Conservation (phyloP, 23 tunicate species). For the Trididemnum clinides region DNA sequence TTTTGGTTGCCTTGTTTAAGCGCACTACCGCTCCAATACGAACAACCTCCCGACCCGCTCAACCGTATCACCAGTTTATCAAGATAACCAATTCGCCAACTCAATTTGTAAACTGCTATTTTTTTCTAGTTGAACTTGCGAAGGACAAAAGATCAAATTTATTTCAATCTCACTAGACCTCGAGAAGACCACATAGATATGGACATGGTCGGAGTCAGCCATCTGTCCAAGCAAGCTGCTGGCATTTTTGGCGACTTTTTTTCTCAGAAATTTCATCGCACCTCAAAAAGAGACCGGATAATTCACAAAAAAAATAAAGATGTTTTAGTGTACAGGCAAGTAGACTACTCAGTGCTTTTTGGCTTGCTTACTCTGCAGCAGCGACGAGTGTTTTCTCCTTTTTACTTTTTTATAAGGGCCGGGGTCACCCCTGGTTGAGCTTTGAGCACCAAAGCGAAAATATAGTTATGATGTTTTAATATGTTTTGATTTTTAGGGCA, state of each 20-base stretch:
- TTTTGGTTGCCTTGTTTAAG: too few relatives aligned
- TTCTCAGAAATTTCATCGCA: neutral
- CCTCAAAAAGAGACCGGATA: neutral
- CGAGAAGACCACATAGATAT: conserved; percentile 48
- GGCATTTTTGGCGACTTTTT: conserved; percentile 46
- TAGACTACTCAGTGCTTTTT: too few relatives aligned
- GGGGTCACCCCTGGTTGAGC: too few relatives aligned
- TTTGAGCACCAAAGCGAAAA: too few relatives aligned
- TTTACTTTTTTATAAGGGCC: too few relatives aligned
- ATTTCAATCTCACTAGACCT: neutral
- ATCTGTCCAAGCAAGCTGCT: neutral
- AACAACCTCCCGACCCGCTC: too few relatives aligned
- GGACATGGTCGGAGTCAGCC: conserved; percentile 16
- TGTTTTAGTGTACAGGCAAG: conserved; percentile 27
- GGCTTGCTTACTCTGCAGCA: too few relatives aligned
- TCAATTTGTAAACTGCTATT: neutral
- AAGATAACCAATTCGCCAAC: neutral
- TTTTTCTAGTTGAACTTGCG: conserved; percentile 13
- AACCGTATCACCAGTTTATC: too few relatives aligned
- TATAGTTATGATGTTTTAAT: too few relatives aligned
- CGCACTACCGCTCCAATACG: too few relatives aligned
- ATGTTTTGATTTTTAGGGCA: neutral
- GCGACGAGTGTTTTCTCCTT: too few relatives aligned
- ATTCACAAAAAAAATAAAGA: neutral
- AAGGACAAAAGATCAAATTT: conserved; percentile 3